These are phyloP conservation scores for Sipha maydis DNA, from an alignment of 2,888 invertebrate genomes.

Conservation along the genomic window DNA sequence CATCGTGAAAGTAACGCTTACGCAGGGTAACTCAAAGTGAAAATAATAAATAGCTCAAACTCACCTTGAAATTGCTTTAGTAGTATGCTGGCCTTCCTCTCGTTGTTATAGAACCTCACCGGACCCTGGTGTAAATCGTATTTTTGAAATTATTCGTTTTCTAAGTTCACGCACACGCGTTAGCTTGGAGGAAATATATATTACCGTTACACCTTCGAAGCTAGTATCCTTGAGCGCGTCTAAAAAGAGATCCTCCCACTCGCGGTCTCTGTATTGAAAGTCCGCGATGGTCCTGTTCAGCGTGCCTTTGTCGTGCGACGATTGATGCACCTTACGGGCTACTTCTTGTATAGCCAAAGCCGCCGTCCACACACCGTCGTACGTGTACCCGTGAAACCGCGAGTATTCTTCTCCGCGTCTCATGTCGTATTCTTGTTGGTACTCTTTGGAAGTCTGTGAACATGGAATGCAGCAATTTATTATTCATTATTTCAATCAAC, in stretches of 20 bases:
- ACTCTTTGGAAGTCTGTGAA: slow-evolving; percentile 88
- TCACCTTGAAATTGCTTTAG: slow-evolving; percentile 91
- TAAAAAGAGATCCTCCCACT: slow-evolving; percentile 88
- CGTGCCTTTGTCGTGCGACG: slow-evolving; percentile 43
- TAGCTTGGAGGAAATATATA: neutral
- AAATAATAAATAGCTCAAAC: slow-evolving; percentile 63
- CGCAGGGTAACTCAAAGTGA: too few species aligned
- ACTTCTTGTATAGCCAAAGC: slow-evolving; percentile 94
- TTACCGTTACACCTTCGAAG: slow-evolving; percentile 90
- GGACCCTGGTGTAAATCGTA: slow-evolving; percentile 74
- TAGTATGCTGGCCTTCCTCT: slow-evolving; percentile 92
- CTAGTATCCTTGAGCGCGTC: slow-evolving; percentile 90
- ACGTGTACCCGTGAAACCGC: slow-evolving; percentile 96
- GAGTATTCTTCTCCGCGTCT: slow-evolving; percentile 86
- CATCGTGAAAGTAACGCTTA: too few species aligned
- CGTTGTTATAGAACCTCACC: slow-evolving; percentile 93
- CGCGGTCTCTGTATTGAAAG: slow-evolving; percentile 84
- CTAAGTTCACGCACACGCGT: neutral
- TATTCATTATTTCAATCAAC: neutral
- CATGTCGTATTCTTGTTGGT: slow-evolving; percentile 84
- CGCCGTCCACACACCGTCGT: slow-evolving; percentile 98
- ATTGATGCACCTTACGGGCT: slow-evolving; percentile 72
- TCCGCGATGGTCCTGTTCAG: slow-evolving; percentile 80
- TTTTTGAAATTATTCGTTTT: neutral
- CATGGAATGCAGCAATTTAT: neutral